Conservation (phyloP, 1,140 invertebrate genomes). For the Atta texana region DNA sequence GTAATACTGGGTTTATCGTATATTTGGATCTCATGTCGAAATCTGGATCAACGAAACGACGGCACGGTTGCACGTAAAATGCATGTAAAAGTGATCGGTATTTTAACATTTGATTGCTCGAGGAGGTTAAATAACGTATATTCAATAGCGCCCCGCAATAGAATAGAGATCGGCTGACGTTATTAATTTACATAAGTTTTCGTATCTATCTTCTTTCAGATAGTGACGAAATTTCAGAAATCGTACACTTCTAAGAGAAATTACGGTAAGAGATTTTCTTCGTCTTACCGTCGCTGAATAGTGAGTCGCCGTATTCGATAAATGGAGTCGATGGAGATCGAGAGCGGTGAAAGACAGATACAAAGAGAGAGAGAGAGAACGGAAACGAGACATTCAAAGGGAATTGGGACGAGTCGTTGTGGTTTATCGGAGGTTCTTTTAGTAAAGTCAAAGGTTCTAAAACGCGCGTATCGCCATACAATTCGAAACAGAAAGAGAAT, state of each 20-base stretch:
- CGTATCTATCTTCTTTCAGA: slow-evolving; percentile 32
- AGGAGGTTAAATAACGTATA: slow-evolving; percentile 51
- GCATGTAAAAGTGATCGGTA: not conserved
- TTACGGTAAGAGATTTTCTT: slow-evolving; percentile 18
- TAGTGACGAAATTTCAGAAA: slow-evolving; percentile 26
- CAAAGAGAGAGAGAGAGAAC: too few relatives aligned
- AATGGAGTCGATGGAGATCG: slow-evolving; percentile 29
- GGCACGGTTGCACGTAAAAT: slow-evolving; percentile 29
- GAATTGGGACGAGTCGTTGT: slow-evolving; percentile 66
- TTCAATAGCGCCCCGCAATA: slow-evolving; percentile 34
- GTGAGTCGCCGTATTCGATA: slow-evolving; percentile 6
- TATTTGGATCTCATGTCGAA: slow-evolving; percentile 5
- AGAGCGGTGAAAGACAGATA: slow-evolving; percentile 11
- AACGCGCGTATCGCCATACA: not conserved
- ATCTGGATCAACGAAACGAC: slow-evolving; percentile 29
- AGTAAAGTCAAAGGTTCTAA: slow-evolving; percentile 25
- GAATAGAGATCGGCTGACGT: not conserved
- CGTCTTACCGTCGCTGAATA: slow-evolving; percentile 2
- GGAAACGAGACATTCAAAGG: slow-evolving; percentile 52
- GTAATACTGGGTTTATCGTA: slow-evolving; percentile 13
- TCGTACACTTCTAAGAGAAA: not conserved
- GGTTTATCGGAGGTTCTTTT: slow-evolving; percentile 63
- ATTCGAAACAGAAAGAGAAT: slow-evolving; percentile 3
- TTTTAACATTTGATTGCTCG: slow-evolving; percentile 55
- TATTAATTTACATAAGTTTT: slow-evolving; percentile 54